Percentiles rank a stretch among this genome's conserved stretches.
These are phyloP conservation scores for Tokudaia muenninki DNA, from an alignment of 2,797 vertebrate genomes.

Conservation along the genomic window DNA sequence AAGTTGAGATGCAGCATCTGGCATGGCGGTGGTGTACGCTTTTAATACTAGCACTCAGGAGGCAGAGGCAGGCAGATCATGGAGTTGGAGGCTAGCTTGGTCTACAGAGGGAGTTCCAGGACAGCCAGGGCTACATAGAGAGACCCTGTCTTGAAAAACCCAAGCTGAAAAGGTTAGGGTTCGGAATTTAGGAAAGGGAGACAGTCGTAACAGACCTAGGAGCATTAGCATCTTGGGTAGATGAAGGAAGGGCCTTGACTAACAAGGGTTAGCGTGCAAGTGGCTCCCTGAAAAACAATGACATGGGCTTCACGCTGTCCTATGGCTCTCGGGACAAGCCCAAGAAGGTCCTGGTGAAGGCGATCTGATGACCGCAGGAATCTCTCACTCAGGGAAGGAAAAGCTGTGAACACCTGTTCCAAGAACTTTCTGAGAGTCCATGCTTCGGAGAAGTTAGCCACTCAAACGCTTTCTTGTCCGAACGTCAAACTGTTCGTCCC, in stretches of 20 bases:
- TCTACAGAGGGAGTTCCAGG: neutral
- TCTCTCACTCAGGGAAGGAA: neutral
- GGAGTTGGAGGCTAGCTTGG: neutral
- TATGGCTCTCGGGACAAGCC: fast-evolving
- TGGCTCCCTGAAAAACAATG: neutral
- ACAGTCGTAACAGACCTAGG: neutral
- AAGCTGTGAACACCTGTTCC: neutral
- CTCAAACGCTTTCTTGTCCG: neutral
- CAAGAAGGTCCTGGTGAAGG: neutral
- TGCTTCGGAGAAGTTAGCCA: neutral
- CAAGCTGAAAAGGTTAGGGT: neutral
- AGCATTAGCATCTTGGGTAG: neutral
- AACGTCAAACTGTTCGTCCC: no score
- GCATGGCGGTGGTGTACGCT: fast-evolving
- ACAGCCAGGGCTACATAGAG: neutral
- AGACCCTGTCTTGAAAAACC: neutral
- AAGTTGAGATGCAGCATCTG: neutral
- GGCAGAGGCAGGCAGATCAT: neutral
- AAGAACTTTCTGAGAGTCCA: neutral
- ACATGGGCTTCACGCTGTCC: neutral
- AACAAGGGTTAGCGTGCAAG: neutral
- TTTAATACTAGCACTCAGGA: neutral
- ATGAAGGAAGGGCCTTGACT: neutral
- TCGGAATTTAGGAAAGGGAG: neutral
- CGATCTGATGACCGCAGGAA: no score